Evolutionary conservation across 2,113 vertebrate species (phyloP).

Genomic region (Hyla sarda): DNA sequence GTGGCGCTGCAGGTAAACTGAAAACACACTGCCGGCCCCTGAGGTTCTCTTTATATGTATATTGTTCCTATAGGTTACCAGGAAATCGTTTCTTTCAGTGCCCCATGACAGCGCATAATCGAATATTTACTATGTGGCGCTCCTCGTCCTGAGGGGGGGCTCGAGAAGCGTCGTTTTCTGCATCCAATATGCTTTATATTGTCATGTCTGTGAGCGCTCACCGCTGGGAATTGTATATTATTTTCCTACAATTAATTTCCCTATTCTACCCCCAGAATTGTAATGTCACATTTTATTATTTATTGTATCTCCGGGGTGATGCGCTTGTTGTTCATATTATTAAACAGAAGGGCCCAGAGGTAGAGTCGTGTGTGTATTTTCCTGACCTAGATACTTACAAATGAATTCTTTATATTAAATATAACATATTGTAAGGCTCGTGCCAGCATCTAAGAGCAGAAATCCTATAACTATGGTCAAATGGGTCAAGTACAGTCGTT

Average conservation of each 20-base stretch:
- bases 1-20: too few species aligned
- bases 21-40: too few species aligned
- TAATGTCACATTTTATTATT: slow-evolving; percentile 34
- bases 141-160: too few species aligned
- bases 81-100: not conserved
- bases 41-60: too few species aligned
- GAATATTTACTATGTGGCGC: not conserved
- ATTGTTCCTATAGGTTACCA: not conserved
- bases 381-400: not conserved
- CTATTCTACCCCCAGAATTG: not conserved
- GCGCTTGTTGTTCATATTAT: slow-evolving; percentile 1
- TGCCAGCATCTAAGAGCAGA: not conserved
- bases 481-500: too few species aligned
- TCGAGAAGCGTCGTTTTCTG: not conserved
- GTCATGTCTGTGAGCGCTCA: not conserved
- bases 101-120: not conserved
- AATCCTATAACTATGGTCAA: too few species aligned
- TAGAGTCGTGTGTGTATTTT: not conserved
- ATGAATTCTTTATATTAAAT: not conserved
- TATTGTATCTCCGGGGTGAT: slow-evolving; percentile 6
- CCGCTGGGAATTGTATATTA: slow-evolving; percentile 2
- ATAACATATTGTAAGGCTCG: not conserved
- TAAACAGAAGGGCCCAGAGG: slow-evolving; percentile 24
- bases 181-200: not conserved
- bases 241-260: slow-evolving; percentile 6